Evolutionary conservation across 2,888 invertebrate species (phyloP), one percentile per base, ranked within the genome.

Genomic region (Stegana nigrithorax): DNA sequence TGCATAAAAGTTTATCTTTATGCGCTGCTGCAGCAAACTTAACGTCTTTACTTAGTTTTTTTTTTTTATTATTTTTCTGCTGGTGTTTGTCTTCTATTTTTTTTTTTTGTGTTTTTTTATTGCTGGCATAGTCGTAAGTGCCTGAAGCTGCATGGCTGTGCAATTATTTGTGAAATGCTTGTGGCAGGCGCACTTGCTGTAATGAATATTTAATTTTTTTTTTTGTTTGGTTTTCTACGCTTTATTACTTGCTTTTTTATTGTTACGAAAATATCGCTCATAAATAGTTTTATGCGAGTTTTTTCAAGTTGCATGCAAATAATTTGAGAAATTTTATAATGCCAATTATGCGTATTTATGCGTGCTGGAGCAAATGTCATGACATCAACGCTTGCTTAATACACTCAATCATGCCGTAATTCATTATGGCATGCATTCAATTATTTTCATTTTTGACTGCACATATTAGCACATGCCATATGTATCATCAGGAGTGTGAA

Each of bases 111-210:
- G n/a, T 42, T 47, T 23, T 47, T 47, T 47, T 25, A n/a, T n/a
- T n/a, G n/a, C n/a, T n/a, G n/a, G n/a, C n/a, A n/a, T 47, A 21
- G 7, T 10, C 25, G 21, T 47, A 23, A 47, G 21, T 21, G 14
- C 47, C 25, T 12, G 12, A 25, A 21, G 10, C 23, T 21, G 21
- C 25, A 47, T 21, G 25, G 47, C 14, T 47, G 47, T 23, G 47
- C 47, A 47, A 47, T 47, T 47, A 23, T 47, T 21, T 47, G 47
- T 23, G 21, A 47, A 47, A 47, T 47, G 47, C 14, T 23, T 47
- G 47, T 47, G 47, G 25, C n/a, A 17, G 19, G 14, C 5, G 10
- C 19, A 17, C 44, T 44, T 44, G n/a, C 14, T 23, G 47, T 14
- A 47, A 47, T 47, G 47, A 47, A 47, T 47, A 47, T 47, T 47